Base-by-base conservation (phyloP, 2,888 invertebrate genomes). In the Lypha dubia region DNA sequence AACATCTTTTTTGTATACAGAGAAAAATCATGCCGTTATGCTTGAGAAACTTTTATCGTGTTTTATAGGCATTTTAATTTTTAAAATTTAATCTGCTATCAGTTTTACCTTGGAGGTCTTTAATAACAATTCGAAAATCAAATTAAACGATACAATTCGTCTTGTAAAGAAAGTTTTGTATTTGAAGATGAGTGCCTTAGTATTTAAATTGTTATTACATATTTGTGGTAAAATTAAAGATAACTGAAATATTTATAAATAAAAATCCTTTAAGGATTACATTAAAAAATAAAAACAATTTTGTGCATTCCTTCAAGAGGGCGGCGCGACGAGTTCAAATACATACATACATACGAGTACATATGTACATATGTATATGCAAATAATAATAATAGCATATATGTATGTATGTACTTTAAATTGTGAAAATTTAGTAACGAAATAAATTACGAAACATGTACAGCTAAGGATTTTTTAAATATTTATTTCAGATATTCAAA, bases 11-110 rank as follows among this genome's bases (percentile, higher is more conserved):
- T 81, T 53, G 28, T 67, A 15, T 74, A 49, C 49, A 60, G 41
- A 65, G 60, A 81, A 84, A 84, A 84, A 77, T 84, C 68, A 81
- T 80, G 77, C 70, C 73, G 84, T 84, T 63, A 74, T 79, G 84
- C 84, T 79, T 81, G 81, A 75, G 46, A 73, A 56, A 38, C 44
- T 17, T 70, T 70, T 49, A 58, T 77, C 77, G 76, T 77, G 65
- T 70, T 77, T 67, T 70, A 32, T 38, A 77, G 77, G 60, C 76
- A 74, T 65, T 81, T 79, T 35, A 81, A n/a, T 60, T 74, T 13
- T 51, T 70, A 74, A 46, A 79, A 60, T 51, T 63, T 51, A 70
- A 79, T 84, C 70, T 81, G 79, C 77, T 70, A 70, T 74, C 74
- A 84, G 84, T 84, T 79, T 81, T 44, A 70, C 17, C 56, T 70